phyloP scores from a whole-genome alignment of 2,113 vertebrate species.

The Orthonyx spaldingii region DNA sequence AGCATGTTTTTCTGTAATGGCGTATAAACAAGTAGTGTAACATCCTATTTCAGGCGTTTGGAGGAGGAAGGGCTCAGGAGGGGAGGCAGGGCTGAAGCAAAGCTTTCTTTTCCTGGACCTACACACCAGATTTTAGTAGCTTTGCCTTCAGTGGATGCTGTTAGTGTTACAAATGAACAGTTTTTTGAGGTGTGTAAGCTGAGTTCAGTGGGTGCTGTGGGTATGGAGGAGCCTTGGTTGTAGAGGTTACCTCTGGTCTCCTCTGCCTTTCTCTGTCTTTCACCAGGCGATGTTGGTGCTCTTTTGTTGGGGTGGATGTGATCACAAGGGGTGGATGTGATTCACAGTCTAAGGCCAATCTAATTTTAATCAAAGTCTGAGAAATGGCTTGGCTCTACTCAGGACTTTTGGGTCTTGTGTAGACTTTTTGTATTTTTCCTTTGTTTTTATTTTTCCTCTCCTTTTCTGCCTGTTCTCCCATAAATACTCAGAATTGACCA shows the following conservation, averaged over 20 bases:
- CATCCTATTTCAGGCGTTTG: background rate
- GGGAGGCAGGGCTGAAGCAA: background rate
- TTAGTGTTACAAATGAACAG: background rate
- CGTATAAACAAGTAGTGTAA: conserved; percentile 32
- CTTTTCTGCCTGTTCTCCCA: background rate
- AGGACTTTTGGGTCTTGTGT: background rate
- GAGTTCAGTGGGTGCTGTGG: fast-evolving
- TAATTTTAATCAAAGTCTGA: background rate
- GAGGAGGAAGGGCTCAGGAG: conserved; percentile 5
- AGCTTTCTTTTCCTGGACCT: background rate
- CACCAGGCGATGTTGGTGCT: background rate
- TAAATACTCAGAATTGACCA: background rate
- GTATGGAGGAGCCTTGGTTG: background rate
- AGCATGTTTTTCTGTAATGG: background rate
- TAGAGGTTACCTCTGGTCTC: background rate
- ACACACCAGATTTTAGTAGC: background rate
- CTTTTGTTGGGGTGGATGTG: too few species aligned
- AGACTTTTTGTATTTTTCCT: background rate
- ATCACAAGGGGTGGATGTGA: background rate
- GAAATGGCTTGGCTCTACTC: background rate
- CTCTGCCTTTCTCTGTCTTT: background rate
- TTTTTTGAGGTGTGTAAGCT: background rate
- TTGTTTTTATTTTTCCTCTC: background rate
- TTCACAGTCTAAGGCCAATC: background rate
- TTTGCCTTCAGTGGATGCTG: background rate